Evolutionary conservation across 2,888 invertebrate genomes (phyloP), one percentile per base, ranked within the genome.

Genomic region (Drosophila infuscata): DNA sequence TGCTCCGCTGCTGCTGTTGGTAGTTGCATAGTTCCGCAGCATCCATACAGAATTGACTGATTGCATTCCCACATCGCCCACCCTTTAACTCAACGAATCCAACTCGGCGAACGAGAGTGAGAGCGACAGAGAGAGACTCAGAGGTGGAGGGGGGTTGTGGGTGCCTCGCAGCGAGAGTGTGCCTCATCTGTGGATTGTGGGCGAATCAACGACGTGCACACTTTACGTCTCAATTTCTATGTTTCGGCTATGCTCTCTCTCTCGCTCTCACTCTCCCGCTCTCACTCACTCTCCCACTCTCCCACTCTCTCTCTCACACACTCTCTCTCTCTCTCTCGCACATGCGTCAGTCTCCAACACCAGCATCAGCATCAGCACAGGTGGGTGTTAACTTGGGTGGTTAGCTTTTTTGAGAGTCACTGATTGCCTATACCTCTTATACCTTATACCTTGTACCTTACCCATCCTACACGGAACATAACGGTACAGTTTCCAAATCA

Each of bases 321-420:
- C 15, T 6, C 17, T 5, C 54, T 36, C 20, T 15, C 54, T 36
- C 36, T 17, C 8, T 7, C 8, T 29, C 12, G 11, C 54, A 56
- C 35, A 54, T 58, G 38, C 46, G 46, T 54, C 43, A 38, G 25
- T 29, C 11, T 53, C 17, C 7, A 30, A 52, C 35, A 43, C 20
- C 5, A 43, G 43, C 20, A 20, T 11, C 46, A 17, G n/a, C n/a
- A n/a, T 4, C 46, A 46, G 46, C 46, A 57, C 35, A 46, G 53
- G 78, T 87, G 89, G 90, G 84, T 83, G 91, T 79, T 75, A 81
- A 80, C 81, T 68, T 54, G 56, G 52, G 58, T 65, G 53, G 57
- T 43, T 43, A 25, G 32, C 70, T 79, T 66, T 12, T 84, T 71
- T 68, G 52, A 67, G 77, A 71, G 71, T 63, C 66, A 52, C 72